Evolutionary conservation across 2,797 vertebrate genomes (phyloP).

Genomic region (Benthosema pterotum): DNA sequence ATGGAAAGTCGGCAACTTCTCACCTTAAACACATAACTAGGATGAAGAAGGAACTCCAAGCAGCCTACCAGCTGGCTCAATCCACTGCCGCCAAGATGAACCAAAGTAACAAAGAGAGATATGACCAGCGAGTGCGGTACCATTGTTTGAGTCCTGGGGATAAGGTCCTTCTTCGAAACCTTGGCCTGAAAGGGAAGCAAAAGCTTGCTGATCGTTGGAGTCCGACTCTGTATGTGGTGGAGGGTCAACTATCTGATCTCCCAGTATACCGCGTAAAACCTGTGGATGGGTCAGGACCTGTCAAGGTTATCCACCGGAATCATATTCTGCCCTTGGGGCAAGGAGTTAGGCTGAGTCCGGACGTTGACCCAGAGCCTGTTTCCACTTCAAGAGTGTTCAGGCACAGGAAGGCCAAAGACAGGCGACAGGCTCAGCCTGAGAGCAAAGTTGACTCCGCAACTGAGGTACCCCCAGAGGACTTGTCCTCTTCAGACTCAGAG

Average conservation of each 20-base stretch:
- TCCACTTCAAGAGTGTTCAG: conserved; percentile 7
- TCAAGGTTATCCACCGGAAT: conserved; percentile 16
- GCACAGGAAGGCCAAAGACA: conserved; percentile 12
- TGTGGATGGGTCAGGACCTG: conserved; percentile 2
- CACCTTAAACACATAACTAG: conserved; percentile 13
- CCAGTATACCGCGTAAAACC: conserved; percentile 24
- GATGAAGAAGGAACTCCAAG: conserved; percentile 23
- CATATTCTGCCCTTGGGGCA: conserved; percentile 21
- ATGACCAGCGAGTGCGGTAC: conserved; percentile 8
- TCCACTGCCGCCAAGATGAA: conserved; percentile 2
- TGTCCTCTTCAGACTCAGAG: conserved; percentile 18
- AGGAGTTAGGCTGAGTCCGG: neutral
- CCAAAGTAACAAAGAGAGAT: conserved; percentile 13
- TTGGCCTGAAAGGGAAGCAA: conserved; percentile 27
- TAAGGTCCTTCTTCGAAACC: conserved; percentile 21
- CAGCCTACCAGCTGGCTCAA: conserved; percentile 15
- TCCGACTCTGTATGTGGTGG: conserved; percentile 14
- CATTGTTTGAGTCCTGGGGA: conserved; percentile 12
- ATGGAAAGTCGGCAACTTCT: neutral
- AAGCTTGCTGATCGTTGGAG: conserved; percentile 24
- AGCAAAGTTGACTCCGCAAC: neutral
- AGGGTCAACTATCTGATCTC: conserved; percentile 10
- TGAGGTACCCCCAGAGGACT: neutral
- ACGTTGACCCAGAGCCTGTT: neutral
- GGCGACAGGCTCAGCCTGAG: neutral